phyloP scores from a whole-genome alignment of 2,113 vertebrate species.

The Riparia riparia region DNA sequence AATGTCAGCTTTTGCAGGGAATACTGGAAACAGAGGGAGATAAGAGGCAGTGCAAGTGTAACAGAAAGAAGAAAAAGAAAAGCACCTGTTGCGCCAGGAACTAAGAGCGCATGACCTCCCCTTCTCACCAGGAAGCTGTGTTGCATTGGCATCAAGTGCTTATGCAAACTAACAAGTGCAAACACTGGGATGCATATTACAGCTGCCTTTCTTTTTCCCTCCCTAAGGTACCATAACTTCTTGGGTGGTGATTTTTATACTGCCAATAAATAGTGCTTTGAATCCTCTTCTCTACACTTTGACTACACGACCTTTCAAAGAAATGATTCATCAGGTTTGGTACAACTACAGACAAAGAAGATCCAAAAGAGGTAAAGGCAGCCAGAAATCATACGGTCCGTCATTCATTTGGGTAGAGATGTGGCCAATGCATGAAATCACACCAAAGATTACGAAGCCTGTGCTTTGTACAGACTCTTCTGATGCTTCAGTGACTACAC shows the following conservation, averaged over 20 bases:
- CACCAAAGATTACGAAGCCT: conserved; percentile 70
- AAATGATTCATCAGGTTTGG: conserved; percentile 94
- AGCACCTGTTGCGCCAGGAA: neutral
- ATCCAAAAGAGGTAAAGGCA: conserved; percentile 76
- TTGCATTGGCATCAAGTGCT: neutral
- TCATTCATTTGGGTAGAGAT: conserved; percentile 92
- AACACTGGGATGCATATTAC: neutral
- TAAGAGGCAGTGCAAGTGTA: neutral
- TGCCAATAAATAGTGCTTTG: conserved; percentile 96
- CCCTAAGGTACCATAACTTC: conserved; percentile 90
- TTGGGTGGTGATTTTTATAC: conserved; percentile 97
- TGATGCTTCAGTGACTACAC: conserved; percentile 70
- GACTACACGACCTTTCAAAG: conserved; percentile 95
- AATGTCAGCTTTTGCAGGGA: neutral
- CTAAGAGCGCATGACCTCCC: rapidly evolving
- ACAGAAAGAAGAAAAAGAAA: neutral
- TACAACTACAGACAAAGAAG: conserved; percentile 87
- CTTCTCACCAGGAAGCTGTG: neutral
- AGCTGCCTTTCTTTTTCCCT: conserved; percentile 60
- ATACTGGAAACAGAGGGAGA: neutral
- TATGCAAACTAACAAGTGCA: neutral
- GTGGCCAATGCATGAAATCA: conserved; percentile 87
- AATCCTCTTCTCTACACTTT: conserved; percentile 97
- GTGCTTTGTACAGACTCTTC: conserved; percentile 69
- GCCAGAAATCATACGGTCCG: conserved; percentile 77